Base-by-base conservation (phyloP, 2,797 vertebrate species). In the Neopelma chrysocephalum region DNA sequence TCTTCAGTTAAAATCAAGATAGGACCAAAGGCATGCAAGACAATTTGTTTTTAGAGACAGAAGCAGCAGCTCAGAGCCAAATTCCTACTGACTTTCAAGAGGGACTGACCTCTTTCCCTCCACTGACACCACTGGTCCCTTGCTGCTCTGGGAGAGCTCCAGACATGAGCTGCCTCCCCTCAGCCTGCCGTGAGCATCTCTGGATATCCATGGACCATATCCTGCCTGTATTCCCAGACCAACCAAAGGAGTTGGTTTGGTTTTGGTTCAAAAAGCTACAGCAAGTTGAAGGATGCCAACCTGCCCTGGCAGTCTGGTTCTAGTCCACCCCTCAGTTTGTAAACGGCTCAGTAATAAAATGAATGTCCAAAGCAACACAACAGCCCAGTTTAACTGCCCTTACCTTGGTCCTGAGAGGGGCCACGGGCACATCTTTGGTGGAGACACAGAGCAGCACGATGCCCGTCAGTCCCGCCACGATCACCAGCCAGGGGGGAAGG, bases 401-500 rank as follows among this genome's bases (percentile, higher is more conserved):
- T 97, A 97, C 96, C 96, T 97, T 94, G 85, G 57, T 94, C 79
- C 82, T 38, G 82, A 26, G 85, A 0, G 79, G 89, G n/a, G 82
- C 3, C 62, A 76, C 0, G 6, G 95, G 95, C 65, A 97, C 96
- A 79, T 96, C 95, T 66, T 96, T 96, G n/a, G 96, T 96, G 89
- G 96, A 96, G 79, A 96, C 47, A 1, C 95, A 97, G 26, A 97
- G 96, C 38, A 97, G 93, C 89, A 97, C 54, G 6, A 97, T 96
- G 87, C 96, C 96, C 0, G 94, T 95, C 58, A 97, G 94, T 7
- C 96, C 96, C 0, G 95, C 96, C 2, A 65, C 2, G 5, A 97
- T 97, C 95, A 96, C 96, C 94, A 97, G 89, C 89, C 95, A 96
- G 66, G 96, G 94, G 73, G 96, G 96, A 36, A 97, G 96, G 31